These are phyloP conservation scores for Drosophila paracracens DNA, from an alignment of 2,888 invertebrate species.

Conservation along the genomic window DNA sequence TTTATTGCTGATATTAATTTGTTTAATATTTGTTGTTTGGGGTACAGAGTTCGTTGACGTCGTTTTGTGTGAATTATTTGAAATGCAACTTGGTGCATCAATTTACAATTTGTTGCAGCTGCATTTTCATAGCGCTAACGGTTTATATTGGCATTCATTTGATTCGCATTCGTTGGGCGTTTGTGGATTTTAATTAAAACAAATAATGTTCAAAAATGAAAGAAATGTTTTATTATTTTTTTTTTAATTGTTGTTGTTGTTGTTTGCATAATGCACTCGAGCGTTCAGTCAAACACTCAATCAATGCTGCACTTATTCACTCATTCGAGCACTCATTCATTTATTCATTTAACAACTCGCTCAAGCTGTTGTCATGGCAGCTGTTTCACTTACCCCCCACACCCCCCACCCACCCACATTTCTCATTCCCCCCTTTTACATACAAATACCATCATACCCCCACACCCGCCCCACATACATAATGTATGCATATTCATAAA, in stretches of 20 bases:
- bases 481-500: slow-evolving; percentile 51
- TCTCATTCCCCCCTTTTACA: not conserved
- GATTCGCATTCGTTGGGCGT: slow-evolving; percentile 11
- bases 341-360: slow-evolving; percentile 38
- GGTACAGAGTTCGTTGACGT: slow-evolving; percentile 63
- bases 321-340: slow-evolving; percentile 20
- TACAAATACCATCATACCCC: not conserved
- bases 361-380: slow-evolving; percentile 55
- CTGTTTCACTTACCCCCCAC: not conserved
- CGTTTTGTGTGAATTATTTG: slow-evolving; percentile 48
- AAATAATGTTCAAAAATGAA: slow-evolving; percentile 22
- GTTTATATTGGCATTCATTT: slow-evolving; percentile 13
- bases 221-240: not conserved
- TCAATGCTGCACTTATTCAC: slow-evolving; percentile 34
- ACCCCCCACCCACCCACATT: not conserved
- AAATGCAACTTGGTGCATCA: slow-evolving; percentile 66
- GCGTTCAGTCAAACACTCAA: slow-evolving; percentile 47
- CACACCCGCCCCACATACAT: not conserved
- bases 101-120: slow-evolving; percentile 44
- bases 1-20: slow-evolving; percentile 13
- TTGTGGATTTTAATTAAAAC: slow-evolving; percentile 32
- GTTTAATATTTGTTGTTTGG: slow-evolving; percentile 11
- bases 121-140: slow-evolving; percentile 62
- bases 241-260: slow-evolving; percentile 12
- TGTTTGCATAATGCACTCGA: slow-evolving; percentile 63